Conservation (phyloP, 2,797 vertebrate genomes). For the Buphagus erythrorhynchus region DNA sequence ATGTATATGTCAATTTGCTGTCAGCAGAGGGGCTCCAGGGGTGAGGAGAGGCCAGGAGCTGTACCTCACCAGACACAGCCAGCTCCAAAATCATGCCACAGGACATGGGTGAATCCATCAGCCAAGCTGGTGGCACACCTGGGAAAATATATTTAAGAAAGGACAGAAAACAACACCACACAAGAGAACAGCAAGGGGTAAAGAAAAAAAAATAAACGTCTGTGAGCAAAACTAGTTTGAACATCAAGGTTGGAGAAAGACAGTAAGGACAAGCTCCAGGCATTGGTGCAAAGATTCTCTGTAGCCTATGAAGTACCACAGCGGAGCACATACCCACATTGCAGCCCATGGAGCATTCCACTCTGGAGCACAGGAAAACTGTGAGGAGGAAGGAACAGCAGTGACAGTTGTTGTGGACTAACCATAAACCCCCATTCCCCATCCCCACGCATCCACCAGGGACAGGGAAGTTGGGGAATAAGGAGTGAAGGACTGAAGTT, state of each 20-base stretch:
- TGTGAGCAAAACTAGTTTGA: background rate
- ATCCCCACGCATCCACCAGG: background rate
- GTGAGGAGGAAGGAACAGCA: background rate
- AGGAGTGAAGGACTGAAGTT: background rate
- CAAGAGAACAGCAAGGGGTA: background rate
- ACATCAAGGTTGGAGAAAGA: background rate
- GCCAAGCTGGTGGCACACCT: background rate
- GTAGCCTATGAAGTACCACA: background rate
- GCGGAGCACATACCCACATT: rapidly evolving
- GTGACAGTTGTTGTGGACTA: background rate
- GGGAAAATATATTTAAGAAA: background rate
- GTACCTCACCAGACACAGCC: background rate
- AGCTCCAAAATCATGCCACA: background rate
- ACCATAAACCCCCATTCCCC: background rate
- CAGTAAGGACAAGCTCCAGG: background rate
- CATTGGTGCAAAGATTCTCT: background rate
- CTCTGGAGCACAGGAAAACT: rapidly evolving
- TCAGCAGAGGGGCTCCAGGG: background rate
- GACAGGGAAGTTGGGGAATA: background rate
- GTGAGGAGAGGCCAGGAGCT: background rate
- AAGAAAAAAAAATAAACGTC: rapidly evolving
- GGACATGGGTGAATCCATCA: background rate
- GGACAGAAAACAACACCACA: background rate
- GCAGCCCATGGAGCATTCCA: background rate
- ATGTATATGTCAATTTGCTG: background rate